Evolutionary conservation across 2,888 invertebrate species (phyloP).

Genomic region (Calameuta idolon): DNA sequence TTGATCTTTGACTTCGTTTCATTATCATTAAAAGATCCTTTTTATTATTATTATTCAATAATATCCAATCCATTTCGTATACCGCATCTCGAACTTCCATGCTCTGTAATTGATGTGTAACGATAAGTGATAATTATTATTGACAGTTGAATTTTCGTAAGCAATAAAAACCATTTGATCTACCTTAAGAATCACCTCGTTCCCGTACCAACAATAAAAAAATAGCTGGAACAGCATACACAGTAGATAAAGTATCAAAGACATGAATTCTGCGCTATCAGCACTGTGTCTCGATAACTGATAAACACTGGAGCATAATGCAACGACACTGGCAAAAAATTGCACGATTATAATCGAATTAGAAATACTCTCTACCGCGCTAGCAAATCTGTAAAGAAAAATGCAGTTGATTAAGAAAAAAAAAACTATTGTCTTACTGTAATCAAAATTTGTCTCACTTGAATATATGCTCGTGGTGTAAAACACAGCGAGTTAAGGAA

Average conservation of each 20-base stretch:
- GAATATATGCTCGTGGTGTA: neutral
- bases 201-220: conserved; percentile 51
- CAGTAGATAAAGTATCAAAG: conserved; percentile 21
- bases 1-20: conserved; percentile 13
- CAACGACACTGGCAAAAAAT: conserved; percentile 30
- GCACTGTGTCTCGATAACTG: conserved; percentile 22
- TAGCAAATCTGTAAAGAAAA: conserved; percentile 27
- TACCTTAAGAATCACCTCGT: conserved; percentile 43
- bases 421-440: neutral
- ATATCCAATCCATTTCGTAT: conserved; percentile 38
- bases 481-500: too few relatives aligned
- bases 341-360: conserved; percentile 28
- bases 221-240: conserved; percentile 44
- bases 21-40: conserved; percentile 30
- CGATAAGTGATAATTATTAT: neutral
- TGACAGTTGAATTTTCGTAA: too few relatives aligned
- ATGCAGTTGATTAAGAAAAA: conserved; percentile 15
- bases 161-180: neutral
- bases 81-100: conserved; percentile 25
- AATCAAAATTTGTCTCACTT: conserved; percentile 10
- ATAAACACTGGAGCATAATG: conserved; percentile 35
- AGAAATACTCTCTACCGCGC: conserved; percentile 27
- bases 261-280: neutral
- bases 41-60: conserved; percentile 12
- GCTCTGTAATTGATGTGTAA: conserved; percentile 31